These are phyloP conservation scores for Meiosimyza decipiens DNA, from an alignment of 2,888 invertebrate species.

Conservation along the genomic window DNA sequence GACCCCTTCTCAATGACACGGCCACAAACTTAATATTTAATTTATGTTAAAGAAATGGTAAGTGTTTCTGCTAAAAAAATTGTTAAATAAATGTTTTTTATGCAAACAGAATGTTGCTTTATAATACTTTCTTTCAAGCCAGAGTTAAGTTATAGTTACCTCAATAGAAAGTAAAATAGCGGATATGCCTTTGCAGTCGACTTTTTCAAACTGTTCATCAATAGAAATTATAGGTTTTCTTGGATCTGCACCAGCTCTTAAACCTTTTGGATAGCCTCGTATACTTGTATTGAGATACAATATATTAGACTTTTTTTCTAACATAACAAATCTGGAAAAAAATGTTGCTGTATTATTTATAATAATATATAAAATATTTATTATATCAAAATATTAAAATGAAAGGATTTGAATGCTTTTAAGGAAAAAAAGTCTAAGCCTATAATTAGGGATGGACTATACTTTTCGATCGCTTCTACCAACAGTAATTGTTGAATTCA, in stretches of 20 bases:
- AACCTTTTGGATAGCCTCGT: slow-evolving; percentile 85
- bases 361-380: too few species aligned
- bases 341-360: background rate
- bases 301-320: slow-evolving; percentile 78
- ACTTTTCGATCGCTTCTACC: too few species aligned
- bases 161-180: slow-evolving; percentile 74
- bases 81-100: slow-evolving; percentile 28
- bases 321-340: slow-evolving; percentile 68
- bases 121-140: background rate
- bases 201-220: slow-evolving; percentile 79
- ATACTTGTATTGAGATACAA: slow-evolving; percentile 86
- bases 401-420: too few species aligned
- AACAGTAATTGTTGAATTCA: too few species aligned
- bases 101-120: background rate
- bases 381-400: too few species aligned
- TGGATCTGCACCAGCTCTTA: slow-evolving; percentile 85
- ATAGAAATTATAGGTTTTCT: slow-evolving; percentile 79
- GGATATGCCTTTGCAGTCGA: slow-evolving; percentile 76
- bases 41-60: too few species aligned
- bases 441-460: too few species aligned
- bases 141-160: slow-evolving; percentile 62
- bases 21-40: too few species aligned
- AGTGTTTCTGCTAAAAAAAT: background rate
- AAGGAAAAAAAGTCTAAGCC: too few species aligned
- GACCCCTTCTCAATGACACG: too few species aligned